Evolutionary conservation across 2,888 invertebrate species (phyloP).

Genomic region (Nemurella pictetii): DNA sequence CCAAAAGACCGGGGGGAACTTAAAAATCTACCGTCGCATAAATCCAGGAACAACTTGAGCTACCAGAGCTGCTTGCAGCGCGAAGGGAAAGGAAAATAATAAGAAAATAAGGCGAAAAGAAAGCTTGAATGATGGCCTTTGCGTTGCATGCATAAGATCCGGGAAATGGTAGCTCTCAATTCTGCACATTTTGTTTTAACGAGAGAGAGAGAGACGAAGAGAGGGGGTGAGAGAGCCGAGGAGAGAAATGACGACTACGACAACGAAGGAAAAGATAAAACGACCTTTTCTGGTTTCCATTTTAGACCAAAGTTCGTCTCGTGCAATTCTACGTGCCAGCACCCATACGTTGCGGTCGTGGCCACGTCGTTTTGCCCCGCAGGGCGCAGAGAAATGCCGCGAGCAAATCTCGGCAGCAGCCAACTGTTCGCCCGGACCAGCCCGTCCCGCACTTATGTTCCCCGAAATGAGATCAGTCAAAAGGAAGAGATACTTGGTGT

Average conservation of each 20-base stretch:
- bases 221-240: too few relatives aligned
- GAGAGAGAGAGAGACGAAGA: background rate
- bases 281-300: background rate
- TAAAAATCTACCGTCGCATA: background rate
- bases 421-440: background rate
- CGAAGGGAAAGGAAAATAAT: background rate
- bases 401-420: background rate
- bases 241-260: too few relatives aligned
- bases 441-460: background rate
- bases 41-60: background rate
- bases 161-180: background rate
- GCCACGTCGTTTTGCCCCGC: background rate
- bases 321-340: background rate
- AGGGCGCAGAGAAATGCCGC: background rate
- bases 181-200: background rate
- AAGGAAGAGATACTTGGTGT: background rate
- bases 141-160: background rate
- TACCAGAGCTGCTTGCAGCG: background rate
- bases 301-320: background rate
- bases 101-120: background rate
- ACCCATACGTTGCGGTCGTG: background rate
- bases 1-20: background rate
- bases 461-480: background rate
- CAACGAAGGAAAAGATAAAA: background rate
- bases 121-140: background rate